phyloP scores from a whole-genome alignment of 1,140 invertebrate genomes.

The Notospermus geniculatus region DNA sequence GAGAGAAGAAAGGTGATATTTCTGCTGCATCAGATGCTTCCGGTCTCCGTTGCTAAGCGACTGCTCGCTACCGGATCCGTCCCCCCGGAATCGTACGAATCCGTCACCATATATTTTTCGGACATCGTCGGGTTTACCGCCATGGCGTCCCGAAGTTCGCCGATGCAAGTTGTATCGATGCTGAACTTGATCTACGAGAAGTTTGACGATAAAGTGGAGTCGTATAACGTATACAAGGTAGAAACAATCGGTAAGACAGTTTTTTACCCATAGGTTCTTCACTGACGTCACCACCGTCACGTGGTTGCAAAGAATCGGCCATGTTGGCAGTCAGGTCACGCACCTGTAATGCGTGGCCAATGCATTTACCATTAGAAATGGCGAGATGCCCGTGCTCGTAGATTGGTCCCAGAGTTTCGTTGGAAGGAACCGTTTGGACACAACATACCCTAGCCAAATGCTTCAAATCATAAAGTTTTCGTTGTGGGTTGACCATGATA shows the following conservation, averaged over 20 bases:
- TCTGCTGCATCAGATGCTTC: conserved; percentile 19
- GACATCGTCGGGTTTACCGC: conserved; percentile 7
- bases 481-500: too few relatives aligned
- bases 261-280: too few relatives aligned
- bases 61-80: neutral
- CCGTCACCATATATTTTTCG: neutral
- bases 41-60: neutral
- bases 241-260: conserved; percentile 5
- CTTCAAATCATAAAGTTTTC: too few relatives aligned
- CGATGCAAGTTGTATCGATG: conserved; percentile 3
- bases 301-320: too few relatives aligned
- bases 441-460: too few relatives aligned
- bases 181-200: neutral
- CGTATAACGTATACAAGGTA: conserved; percentile 7
- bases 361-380: too few relatives aligned
- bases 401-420: too few relatives aligned
- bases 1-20: conserved; percentile 25
- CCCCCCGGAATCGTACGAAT: neutral
- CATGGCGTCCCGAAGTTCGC: neutral
- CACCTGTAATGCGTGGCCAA: too few relatives aligned
- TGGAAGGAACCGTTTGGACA: too few relatives aligned
- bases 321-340: too few relatives aligned
- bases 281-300: too few relatives aligned
- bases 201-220: conserved; percentile 2
- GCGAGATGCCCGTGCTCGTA: too few relatives aligned